Evolutionary conservation across 53 echinoderm and acorn worm genomes (phyloP), one percentile per base, ranked within the genome.

Genomic region (Glandiceps talaboti): DNA sequence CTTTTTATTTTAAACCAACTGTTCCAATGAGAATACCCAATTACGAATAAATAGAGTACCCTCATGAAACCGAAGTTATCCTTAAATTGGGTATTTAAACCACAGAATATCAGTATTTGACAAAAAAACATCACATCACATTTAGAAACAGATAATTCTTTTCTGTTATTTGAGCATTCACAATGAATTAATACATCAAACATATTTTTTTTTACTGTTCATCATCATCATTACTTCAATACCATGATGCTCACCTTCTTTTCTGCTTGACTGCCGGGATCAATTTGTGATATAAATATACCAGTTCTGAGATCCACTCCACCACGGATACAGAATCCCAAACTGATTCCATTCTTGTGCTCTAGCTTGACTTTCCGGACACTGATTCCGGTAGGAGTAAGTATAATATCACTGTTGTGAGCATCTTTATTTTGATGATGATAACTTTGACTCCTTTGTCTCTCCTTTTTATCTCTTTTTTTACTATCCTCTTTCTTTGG

Each of bases 281-380:
- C 93, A 45, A 97, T 85, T 32, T 91, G 89, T 29, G 99, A 97
- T 33, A 97, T 88, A 84, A 85, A 97, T 76, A 97, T 97, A 25
- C 99, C 99, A 73, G 99, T 81, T 0, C 92, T 89, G 26, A 91
- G 84, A 31, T 97, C 99, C 26, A 88, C 83, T 25, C 99, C 99
- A 33, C 99, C 99, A 31, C 99, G 91, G 31, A 97, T 97, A 73
- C 87, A 87, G 85, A 97, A 97, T 29, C 99, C 99, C 73, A 97
- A 86, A 27, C 85, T 91, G 82, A 87, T 81, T 0, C 88, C 89
- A 31, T 86, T 82, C 28, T 90, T 73, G 1, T 87, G 87, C 28
- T 87, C 81, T 31, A 97, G 81, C 28, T 88, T 90, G 25, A 97
- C 86, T 84, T 93, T 87, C 73, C 93, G 85, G 6, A 97, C 76